These are phyloP conservation scores for Epicampocera succincta DNA, from an alignment of 2,888 invertebrate species.

Conservation along the genomic window DNA sequence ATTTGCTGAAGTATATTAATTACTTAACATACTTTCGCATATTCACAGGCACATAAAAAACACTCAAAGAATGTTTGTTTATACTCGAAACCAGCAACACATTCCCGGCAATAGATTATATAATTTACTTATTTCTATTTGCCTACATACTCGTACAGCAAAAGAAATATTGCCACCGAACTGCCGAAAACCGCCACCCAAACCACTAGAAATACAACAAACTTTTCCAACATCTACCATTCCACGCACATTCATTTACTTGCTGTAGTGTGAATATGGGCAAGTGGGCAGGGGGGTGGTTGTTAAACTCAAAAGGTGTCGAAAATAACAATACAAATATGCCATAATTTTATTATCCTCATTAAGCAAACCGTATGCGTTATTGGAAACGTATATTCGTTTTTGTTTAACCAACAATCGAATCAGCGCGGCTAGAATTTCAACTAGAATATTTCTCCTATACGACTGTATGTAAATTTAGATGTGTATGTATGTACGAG, in stretches of 20 bases:
- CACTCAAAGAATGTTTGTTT: constrained; percentile 35
- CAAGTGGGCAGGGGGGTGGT: constrained; percentile 51
- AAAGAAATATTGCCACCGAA: constrained; percentile 5
- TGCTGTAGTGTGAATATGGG: background rate
- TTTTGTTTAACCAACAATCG: background rate
- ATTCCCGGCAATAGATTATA: constrained; percentile 23
- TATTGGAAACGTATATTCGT: constrained; percentile 10
- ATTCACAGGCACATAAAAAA: constrained; percentile 1
- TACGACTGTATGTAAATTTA: no score
- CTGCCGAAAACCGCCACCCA: constrained; percentile 9
- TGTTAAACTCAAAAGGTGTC: constrained; percentile 58
- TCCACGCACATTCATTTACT: constrained; percentile 14
- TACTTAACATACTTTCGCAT: constrained; percentile 58
- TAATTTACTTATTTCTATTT: constrained; percentile 20
- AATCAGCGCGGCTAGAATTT: constrained; percentile 21
- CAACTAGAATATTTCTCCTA: constrained; percentile 26
- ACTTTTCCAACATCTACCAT: constrained; percentile 40
- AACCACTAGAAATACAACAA: constrained; percentile 5
- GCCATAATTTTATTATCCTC: constrained; percentile 60
- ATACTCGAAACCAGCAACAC: constrained; percentile 7
- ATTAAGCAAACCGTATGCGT: constrained; percentile 29
- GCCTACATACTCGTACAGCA: background rate
- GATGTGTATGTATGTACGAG: no score
- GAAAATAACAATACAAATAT: constrained; percentile 54
- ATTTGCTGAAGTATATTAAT: constrained; percentile 64